Evolutionary conservation across 2,888 invertebrate genomes (phyloP).

Genomic region (Thera obeliscata): DNA sequence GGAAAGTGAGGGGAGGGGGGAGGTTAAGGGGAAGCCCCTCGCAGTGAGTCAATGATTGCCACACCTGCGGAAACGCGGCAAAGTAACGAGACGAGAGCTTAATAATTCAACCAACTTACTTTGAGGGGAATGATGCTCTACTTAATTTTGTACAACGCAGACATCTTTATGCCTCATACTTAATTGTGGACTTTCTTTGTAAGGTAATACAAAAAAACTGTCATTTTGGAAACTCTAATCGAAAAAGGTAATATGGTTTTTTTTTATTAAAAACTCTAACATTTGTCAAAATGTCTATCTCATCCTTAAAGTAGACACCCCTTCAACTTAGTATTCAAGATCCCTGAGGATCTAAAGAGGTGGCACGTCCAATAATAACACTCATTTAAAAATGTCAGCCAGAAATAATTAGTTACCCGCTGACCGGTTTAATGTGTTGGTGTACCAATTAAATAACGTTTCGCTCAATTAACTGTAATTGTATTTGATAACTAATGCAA

Average conservation of each 20-base stretch:
- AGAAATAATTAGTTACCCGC: neutral
- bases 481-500: conserved; percentile 4
- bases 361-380: neutral
- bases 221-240: too few species aligned
- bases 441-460: neutral
- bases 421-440: neutral
- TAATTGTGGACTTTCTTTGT: too few species aligned
- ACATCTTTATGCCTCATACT: too few species aligned
- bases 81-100: conserved; percentile 82
- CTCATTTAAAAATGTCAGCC: neutral
- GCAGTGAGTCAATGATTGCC: conserved; percentile 71
- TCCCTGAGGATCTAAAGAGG: neutral
- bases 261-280: too few species aligned
- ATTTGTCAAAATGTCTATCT: too few species aligned
- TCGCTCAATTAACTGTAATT: neutral
- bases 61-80: conserved; percentile 82
- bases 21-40: conserved; percentile 39
- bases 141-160: conserved; percentile 36
- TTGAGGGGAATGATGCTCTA: conserved; percentile 61
- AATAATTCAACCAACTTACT: conserved; percentile 71
- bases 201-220: too few species aligned
- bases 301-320: too few species aligned
- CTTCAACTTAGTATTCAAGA: too few species aligned
- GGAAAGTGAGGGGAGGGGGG: conserved; percentile 40
- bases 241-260: too few species aligned